Percentiles rank a stretch among this genome's conserved stretches.
Evolutionary conservation across 2,797 vertebrate genomes (phyloP).

Genomic region (Thamnophis elegans): DNA sequence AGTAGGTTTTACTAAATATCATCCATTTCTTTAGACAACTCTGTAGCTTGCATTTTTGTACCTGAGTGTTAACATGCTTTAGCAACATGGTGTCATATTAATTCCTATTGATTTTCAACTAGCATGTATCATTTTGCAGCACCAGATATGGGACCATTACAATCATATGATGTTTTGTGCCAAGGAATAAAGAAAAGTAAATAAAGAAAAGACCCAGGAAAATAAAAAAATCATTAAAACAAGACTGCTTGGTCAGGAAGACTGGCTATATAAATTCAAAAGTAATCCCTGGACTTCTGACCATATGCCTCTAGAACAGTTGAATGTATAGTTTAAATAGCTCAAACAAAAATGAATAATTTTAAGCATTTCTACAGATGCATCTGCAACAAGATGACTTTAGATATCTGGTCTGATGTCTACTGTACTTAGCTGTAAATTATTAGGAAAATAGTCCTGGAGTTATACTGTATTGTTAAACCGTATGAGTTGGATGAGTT

Average conservation of each 20-base stretch:
- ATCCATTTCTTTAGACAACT: neutral
- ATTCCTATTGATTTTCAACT: neutral
- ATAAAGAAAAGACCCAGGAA: neutral
- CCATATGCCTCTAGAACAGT: neutral
- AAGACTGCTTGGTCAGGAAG: neutral
- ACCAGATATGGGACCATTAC: neutral
- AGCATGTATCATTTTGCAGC: neutral
- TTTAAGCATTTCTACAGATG: neutral
- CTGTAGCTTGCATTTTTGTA: neutral
- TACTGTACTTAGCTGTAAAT: neutral
- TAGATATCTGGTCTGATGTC: neutral
- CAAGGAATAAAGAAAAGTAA: neutral
- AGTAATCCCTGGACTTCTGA: neutral
- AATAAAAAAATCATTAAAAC: neutral
- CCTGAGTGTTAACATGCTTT: too few species aligned
- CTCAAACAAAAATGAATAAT: neutral
- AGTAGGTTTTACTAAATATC: neutral
- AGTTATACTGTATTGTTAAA: neutral
- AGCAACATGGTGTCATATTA: neutral
- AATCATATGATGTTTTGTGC: neutral
- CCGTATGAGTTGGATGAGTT: neutral
- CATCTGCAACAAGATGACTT: neutral
- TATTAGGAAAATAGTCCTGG: neutral
- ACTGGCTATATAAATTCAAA: neutral
- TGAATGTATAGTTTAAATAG: neutral